These are phyloP conservation scores for Zygaena filipendulae DNA, from an alignment of 2,888 invertebrate species.

Conservation along the genomic window DNA sequence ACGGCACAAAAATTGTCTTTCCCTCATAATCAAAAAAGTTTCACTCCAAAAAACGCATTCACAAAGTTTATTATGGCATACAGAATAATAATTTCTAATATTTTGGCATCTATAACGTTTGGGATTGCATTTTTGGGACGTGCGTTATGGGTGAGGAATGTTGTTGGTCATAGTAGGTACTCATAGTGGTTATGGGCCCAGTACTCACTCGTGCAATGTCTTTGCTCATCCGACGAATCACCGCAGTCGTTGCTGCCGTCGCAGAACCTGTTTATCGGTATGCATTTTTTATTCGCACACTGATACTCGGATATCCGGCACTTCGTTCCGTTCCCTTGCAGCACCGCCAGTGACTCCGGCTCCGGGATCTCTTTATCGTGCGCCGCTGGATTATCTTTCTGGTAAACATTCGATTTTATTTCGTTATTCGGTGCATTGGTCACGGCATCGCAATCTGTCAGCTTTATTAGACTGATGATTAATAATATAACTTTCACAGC, in stretches of 20 bases:
- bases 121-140: too few relatives aligned
- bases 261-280: slow-evolving; percentile 79
- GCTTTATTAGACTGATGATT: slow-evolving; percentile 27
- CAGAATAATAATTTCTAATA: too few relatives aligned
- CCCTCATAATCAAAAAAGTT: too few relatives aligned
- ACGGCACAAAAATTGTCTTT: too few relatives aligned
- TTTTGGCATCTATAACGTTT: too few relatives aligned
- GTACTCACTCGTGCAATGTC: slow-evolving; percentile 84
- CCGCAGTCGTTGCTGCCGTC: slow-evolving; percentile 85
- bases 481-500: slow-evolving; percentile 34
- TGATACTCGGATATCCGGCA: slow-evolving; percentile 76
- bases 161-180: too few relatives aligned
- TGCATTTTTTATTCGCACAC: slow-evolving; percentile 74
- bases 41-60: too few relatives aligned
- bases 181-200: too few relatives aligned
- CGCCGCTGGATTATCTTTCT: slow-evolving; percentile 29
- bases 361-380: slow-evolving; percentile 34
- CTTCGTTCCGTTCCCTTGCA: slow-evolving; percentile 54
- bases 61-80: too few relatives aligned
- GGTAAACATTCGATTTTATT: slow-evolving; percentile 21
- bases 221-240: slow-evolving; percentile 82
- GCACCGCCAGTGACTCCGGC: slow-evolving; percentile 46
- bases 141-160: too few relatives aligned
- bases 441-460: slow-evolving; percentile 43
- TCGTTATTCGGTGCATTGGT: slow-evolving; percentile 25